These are phyloP conservation scores for Rhinichthys osculus DNA, from an alignment of 2,797 vertebrate species.

Conservation along the genomic window DNA sequence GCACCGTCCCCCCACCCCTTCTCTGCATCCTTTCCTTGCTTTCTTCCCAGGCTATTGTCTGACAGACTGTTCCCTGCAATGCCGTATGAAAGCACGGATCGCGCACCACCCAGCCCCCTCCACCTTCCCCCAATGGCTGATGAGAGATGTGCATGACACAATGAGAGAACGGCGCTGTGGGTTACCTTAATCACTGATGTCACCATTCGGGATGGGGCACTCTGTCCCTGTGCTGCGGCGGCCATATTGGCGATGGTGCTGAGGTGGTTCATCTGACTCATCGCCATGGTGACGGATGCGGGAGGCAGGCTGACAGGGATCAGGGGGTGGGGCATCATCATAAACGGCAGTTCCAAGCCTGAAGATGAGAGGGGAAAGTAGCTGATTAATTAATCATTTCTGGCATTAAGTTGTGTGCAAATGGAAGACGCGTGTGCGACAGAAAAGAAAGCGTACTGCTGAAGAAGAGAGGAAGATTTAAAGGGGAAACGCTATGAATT, in stretches of 20 bases:
- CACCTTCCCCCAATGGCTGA: constrained; percentile 51
- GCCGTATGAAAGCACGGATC: constrained; percentile 48
- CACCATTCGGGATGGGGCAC: constrained; percentile 94
- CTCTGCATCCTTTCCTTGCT: constrained; percentile 50
- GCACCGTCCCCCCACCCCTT: constrained; percentile 31
- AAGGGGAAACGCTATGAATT: constrained; percentile 31
- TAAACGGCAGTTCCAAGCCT: constrained; percentile 99
- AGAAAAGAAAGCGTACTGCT: constrained; percentile 27
- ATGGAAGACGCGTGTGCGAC: constrained; percentile 44
- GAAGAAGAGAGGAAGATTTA: constrained; percentile 45
- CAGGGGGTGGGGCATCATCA: constrained; percentile 99
- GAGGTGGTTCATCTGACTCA: constrained; percentile 99
- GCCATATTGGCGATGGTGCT: constrained; percentile 99
- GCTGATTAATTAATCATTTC: constrained; percentile 60
- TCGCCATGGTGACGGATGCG: constrained; percentile 99
- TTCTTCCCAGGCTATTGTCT: constrained; percentile 59
- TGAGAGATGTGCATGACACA: constrained; percentile 60
- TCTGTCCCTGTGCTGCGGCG: constrained; percentile 97
- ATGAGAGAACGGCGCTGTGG: constrained; percentile 64
- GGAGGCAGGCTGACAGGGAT: constrained; percentile 99
- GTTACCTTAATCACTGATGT: constrained; percentile 99
- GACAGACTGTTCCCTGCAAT: constrained; percentile 45
- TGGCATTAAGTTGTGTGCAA: constrained; percentile 58
- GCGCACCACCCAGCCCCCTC: constrained; percentile 45
- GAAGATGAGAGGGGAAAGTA: constrained; percentile 60